phyloP scores from a whole-genome alignment of 2,113 vertebrate genomes.

The Rhizomys pruinosus region DNA sequence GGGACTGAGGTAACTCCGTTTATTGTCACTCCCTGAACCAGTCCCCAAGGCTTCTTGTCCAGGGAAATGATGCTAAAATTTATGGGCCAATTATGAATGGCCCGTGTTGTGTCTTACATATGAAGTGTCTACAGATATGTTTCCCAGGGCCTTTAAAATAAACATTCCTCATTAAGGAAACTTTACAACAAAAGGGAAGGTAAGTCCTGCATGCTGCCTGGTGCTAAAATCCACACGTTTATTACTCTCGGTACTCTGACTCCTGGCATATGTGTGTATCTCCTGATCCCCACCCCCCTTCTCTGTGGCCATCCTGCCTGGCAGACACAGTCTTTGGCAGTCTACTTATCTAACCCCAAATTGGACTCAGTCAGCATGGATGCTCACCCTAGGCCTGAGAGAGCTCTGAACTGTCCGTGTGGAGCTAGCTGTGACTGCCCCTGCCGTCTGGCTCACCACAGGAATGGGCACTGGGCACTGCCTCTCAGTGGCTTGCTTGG shows the following conservation, averaged over 20 bases:
- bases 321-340: constrained; percentile 44
- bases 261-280: background rate
- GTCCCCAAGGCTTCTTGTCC: constrained; percentile 73
- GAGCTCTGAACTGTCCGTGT: background rate
- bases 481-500: background rate
- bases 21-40: constrained; percentile 73
- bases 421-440: background rate
- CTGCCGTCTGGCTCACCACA: constrained; percentile 29
- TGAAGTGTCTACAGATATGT: constrained; percentile 69
- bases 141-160: constrained; percentile 86
- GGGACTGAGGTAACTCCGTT: constrained; percentile 77
- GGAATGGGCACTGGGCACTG: background rate
- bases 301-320: background rate
- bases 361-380: background rate
- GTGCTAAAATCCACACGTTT: constrained; percentile 54
- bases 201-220: constrained; percentile 70
- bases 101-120: constrained; percentile 71
- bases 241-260: constrained; percentile 23
- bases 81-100: constrained; percentile 77
- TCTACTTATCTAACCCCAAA: constrained; percentile 19
- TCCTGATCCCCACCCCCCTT: constrained; percentile 35
- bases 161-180: constrained; percentile 81
- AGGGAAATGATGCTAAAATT: constrained; percentile 77
- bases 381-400: background rate
- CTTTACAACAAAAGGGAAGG: constrained; percentile 83